Evolutionary conservation across 2,888 invertebrate genomes (phyloP), one percentile per base, ranked within the genome.

Genomic region (Coecobrya sp.): DNA sequence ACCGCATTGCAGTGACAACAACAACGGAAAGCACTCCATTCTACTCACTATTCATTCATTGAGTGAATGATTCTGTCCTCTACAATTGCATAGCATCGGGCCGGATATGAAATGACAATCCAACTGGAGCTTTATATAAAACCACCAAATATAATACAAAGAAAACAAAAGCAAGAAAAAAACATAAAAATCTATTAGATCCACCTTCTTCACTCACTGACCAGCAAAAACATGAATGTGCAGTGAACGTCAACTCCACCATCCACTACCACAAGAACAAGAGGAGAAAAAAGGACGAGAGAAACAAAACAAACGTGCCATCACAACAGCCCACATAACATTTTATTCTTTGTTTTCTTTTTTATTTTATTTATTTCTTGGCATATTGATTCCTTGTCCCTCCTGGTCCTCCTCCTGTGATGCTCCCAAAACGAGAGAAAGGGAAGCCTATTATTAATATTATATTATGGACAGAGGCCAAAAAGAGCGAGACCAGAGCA

Each of bases 321-420:
- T 76, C 49, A 49, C 76, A 76, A 25, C 22, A 49, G 49, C 49
- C 49, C 16, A 76, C 76, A 45, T 22, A 19, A 49, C 25, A 49
- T 49, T 76, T 49, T 76, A 45, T 76, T 25, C 49, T 49, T 76
- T 76, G 76, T 76, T 76, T 49, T 73, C 42, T 73, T 73, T 73
- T 11, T 49, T 73, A n/a, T 42, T 73, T 73, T 73, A 73, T 73
- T 73, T 76, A 76, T 76, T 76, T 76, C 76, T 76, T 76, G 76
- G 49, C 76, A 76, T 76, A 76, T 76, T 76, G 76, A 76, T 76
- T 76, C 76, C 76, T 76, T 45, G 76, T 76, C 76, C 70, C 70
- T 73, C 42, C 42, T 73, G 70, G 76, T 76, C 76, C 76, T 76
- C 76, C 49, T 76, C 49, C 76, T 49, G 45, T 73, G 73, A n/a